Evolutionary conservation across 2,113 vertebrate species (phyloP).

Genomic region (Pelobates fuscus): DNA sequence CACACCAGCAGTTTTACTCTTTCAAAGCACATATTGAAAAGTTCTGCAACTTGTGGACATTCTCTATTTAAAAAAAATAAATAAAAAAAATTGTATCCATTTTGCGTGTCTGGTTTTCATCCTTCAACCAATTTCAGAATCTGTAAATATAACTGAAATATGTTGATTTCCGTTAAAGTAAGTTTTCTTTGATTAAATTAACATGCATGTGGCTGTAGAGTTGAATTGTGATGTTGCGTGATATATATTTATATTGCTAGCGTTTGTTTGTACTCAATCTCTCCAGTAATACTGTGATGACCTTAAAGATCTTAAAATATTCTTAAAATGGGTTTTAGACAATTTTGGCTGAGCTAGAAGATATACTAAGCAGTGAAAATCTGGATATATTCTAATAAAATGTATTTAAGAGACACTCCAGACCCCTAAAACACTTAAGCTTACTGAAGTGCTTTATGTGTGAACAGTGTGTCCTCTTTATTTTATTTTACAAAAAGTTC

Average conservation of each 20-base stretch:
- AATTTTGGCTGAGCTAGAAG: no score
- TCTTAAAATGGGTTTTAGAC: no score
- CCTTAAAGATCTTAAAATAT: background rate
- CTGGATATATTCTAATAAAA: no score
- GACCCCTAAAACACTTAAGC: no score
- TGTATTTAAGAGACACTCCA: no score
- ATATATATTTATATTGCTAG: constrained; percentile 7
- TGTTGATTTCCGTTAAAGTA: constrained; percentile 1
- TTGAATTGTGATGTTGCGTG: constrained; percentile 28
- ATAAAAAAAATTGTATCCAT: constrained; percentile 15
- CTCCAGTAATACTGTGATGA: background rate
- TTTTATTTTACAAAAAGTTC: no score
- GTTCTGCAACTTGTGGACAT: constrained; percentile 12
- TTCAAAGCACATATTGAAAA: constrained; percentile 10
- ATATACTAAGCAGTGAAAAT: no score
- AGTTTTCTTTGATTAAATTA: constrained; percentile 32
- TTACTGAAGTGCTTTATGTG: no score
- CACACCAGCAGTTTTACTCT: constrained; percentile 6
- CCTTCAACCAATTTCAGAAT: constrained; percentile 36
- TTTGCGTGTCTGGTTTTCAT: constrained; percentile 37
- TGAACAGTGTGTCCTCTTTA: no score
- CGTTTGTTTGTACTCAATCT: constrained; percentile 5
- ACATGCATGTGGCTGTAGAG: constrained; percentile 17
- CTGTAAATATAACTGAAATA: constrained; percentile 41
- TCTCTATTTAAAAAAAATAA: background rate